These are phyloP conservation scores for Drosophila jambulina DNA, from an alignment of 1,140 invertebrate genomes.

Conservation along the genomic window DNA sequence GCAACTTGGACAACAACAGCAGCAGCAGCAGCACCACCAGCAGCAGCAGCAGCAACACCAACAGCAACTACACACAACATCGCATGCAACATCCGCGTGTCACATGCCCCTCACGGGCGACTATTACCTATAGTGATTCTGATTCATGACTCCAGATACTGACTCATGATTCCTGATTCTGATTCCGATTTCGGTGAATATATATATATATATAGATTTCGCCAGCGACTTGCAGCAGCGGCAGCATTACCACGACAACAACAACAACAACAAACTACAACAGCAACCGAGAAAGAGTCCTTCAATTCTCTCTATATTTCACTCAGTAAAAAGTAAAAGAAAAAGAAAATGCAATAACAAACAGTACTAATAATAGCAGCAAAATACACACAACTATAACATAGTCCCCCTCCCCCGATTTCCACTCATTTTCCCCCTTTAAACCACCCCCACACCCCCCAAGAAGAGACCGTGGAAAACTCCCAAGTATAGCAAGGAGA, in stretches of 20 bases:
- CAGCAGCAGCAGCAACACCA: slow-evolving; percentile 4
- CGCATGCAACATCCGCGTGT: slow-evolving; percentile 34
- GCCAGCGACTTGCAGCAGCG: slow-evolving; percentile 29
- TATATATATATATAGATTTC: slow-evolving; percentile 15
- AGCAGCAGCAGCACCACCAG: slow-evolving; percentile 1
- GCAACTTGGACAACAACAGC: slow-evolving; percentile 6
- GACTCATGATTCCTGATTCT: slow-evolving; percentile 39
- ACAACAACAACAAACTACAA: slow-evolving; percentile 18
- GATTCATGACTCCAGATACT: slow-evolving; percentile 18
- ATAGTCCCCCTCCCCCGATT: not conserved
- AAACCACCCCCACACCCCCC: not conserved
- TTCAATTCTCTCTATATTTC: slow-evolving; percentile 43
- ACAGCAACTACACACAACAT: slow-evolving; percentile 20
- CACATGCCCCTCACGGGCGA: slow-evolving; percentile 62
- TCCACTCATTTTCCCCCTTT: slow-evolving; percentile 17
- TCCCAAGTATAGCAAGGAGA: slow-evolving; percentile 16
- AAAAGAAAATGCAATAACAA: slow-evolving; percentile 18
- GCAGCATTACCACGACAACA: slow-evolving; percentile 33
- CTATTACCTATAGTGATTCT: slow-evolving; percentile 70
- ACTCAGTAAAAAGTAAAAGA: slow-evolving; percentile 38
- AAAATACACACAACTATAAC: slow-evolving; percentile 42
- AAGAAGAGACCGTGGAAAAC: slow-evolving; percentile 10
- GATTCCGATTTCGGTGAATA: not conserved
- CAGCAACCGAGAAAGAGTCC: slow-evolving; percentile 29
- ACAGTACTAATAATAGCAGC: slow-evolving; percentile 43